phyloP scores from a whole-genome alignment of 2,888 invertebrate genomes.

The Thumatha senex region DNA sequence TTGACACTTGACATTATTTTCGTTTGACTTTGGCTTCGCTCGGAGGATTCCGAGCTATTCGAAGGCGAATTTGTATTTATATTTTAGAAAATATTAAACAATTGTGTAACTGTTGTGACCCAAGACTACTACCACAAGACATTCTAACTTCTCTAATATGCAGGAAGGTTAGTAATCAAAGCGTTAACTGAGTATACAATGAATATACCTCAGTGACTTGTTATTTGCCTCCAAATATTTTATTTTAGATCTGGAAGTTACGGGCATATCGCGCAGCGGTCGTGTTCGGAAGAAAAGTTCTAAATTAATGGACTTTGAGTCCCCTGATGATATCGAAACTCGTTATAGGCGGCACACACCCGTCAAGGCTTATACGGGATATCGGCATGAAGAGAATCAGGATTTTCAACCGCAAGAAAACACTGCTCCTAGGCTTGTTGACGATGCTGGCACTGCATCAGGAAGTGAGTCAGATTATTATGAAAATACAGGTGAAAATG shows the following conservation, averaged over 20 bases:
- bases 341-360: conserved; percentile 75
- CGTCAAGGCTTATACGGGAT: conserved; percentile 52
- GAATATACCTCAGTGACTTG: neutral
- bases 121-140: too few relatives aligned
- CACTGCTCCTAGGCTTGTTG: conserved; percentile 45
- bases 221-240: conserved; percentile 21
- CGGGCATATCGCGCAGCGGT: conserved; percentile 94
- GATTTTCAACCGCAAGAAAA: conserved; percentile 52
- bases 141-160: conserved; percentile 25
- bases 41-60: too few relatives aligned
- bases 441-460: conserved; percentile 65
- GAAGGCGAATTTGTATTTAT: too few relatives aligned
- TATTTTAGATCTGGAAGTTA: conserved; percentile 88
- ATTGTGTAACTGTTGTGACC: too few relatives aligned
- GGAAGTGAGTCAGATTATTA: conserved; percentile 77
- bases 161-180: conserved; percentile 38
- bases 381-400: conserved; percentile 54
- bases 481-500: conserved; percentile 72
- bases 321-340: conserved; percentile 92
- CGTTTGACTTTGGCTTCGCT: too few relatives aligned
- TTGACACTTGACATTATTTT: too few relatives aligned
- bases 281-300: conserved; percentile 97
- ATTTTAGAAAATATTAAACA: too few relatives aligned
- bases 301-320: conserved; percentile 96
- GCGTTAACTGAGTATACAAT: neutral